Evolutionary conservation across 2,888 invertebrate species (phyloP).

Genomic region (Tetropium fuscum): DNA sequence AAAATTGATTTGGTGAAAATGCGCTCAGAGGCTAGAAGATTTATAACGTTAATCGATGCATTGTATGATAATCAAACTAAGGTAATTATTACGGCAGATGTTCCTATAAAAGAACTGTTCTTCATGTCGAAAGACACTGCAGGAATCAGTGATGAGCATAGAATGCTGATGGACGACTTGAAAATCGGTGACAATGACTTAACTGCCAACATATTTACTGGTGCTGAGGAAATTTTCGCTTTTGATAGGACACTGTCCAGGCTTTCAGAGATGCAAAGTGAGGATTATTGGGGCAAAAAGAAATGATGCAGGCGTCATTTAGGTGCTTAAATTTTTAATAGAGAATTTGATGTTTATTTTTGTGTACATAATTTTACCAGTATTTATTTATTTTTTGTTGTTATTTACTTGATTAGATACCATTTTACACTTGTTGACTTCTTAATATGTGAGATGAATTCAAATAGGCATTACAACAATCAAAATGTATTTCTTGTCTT

Average conservation of each 20-base stretch:
- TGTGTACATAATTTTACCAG: slow-evolving; percentile 9
- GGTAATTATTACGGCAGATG: slow-evolving; percentile 88
- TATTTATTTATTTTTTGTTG: slow-evolving; percentile 13
- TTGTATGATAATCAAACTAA: slow-evolving; percentile 93
- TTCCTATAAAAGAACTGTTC: slow-evolving; percentile 82
- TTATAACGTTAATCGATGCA: slow-evolving; percentile 97
- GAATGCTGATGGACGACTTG: slow-evolving; percentile 96
- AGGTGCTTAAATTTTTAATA: slow-evolving; percentile 25
- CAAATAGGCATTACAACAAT: too few relatives aligned
- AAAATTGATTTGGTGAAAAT: slow-evolving; percentile 77
- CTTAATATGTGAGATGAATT: too few relatives aligned
- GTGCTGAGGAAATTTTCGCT: slow-evolving; percentile 98
- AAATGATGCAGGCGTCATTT: slow-evolving; percentile 25
- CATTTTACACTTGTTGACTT: background rate
- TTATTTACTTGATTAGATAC: background rate
- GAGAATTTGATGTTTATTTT: slow-evolving; percentile 4
- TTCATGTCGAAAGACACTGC: slow-evolving; percentile 66
- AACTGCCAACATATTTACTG: slow-evolving; percentile 93
- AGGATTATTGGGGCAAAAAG: slow-evolving; percentile 85
- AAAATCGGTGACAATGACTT: slow-evolving; percentile 81
- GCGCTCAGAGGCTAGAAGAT: slow-evolving; percentile 91
- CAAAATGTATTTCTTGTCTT: too few relatives aligned
- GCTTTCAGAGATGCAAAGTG: slow-evolving; percentile 95
- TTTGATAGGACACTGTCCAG: slow-evolving; percentile 95
- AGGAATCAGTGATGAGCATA: slow-evolving; percentile 75